Base-by-base conservation (phyloP, 2,113 vertebrate genomes). In the Herpailurus yagouaroundi region DNA sequence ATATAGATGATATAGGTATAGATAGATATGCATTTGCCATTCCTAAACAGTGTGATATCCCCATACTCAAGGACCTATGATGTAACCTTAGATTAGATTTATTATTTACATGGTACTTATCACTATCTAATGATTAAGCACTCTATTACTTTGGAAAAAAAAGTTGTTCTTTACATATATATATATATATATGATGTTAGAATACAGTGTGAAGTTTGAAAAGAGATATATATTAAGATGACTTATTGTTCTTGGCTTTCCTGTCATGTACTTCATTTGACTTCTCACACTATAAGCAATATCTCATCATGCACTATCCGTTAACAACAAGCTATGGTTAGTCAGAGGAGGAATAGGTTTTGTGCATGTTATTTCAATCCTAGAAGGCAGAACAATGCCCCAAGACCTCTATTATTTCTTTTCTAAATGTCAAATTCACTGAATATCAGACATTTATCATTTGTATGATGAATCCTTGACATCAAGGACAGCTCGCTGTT, bases 401-500 rank as follows among this genome's bases (percentile, higher is more conserved):
- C 3, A 64, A 84, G 23, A 60, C 16, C 76, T 92, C 25, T 45
- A 74, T n/a, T 64, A 74, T 88, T 85, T 88, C 77, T 8, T 71
- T 97, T 90, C 31, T 89, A 76, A 97, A 27, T 91, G 33, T 93
- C 83, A 97, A 74, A 83, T 52, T 45, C 74, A 87, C 33, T 91
- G 23, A 79, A 31, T 84, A 82, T 86, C 57, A 81, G 55, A 3
- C 79, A 76, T 45, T 90, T 76, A 31, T 87, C 81, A 27, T 79
- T 96, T 96, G 1, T 3, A 52, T 83, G 21, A 11, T 97, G 48
- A 98, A 95, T 68, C 57, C 55, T 60, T 74, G 50, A 38, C 12
- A 77, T 52, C 18, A 97, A 97, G 96, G 60, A 74, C 31, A 97
- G 76, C 29, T 95, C 95, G 33, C 25, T 83, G 33, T n/a, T 90